A percentile compares a stretch with the other conserved stretches of the same genome.
These are phyloP conservation scores for Mesorhabditis sp. DNA, from an alignment of 2,888 invertebrate genomes.

Conservation along the genomic window DNA sequence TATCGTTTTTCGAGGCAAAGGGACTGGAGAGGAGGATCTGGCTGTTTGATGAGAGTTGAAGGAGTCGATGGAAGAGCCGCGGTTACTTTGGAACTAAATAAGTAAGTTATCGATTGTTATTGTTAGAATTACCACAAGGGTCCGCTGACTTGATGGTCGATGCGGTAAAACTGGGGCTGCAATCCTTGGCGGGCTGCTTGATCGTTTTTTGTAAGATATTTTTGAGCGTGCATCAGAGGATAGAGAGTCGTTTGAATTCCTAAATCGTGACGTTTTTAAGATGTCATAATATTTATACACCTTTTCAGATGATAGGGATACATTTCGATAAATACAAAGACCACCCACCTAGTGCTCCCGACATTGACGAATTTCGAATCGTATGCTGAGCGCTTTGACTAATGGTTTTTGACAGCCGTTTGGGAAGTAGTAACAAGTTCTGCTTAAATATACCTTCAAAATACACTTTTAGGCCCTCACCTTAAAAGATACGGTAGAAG, in stretches of 20 bases:
- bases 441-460: background rate
- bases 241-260: conserved; percentile 30
- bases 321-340: background rate
- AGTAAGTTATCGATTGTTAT: background rate
- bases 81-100: conserved; percentile 27
- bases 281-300: background rate
- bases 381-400: background rate
- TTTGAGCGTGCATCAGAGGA: conserved; percentile 33
- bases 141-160: conserved; percentile 17
- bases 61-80: conserved; percentile 29
- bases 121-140: conserved; percentile 17
- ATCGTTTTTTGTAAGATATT: conserved; percentile 32
- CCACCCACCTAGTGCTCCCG: background rate
- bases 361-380: background rate
- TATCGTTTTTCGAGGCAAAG: conserved; percentile 16
- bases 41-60: conserved; percentile 32
- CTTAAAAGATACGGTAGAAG: conserved; percentile 28
- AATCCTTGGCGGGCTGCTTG: conserved; percentile 22
- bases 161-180: conserved; percentile 20
- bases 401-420: background rate
- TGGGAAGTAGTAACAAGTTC: background rate
- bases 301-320: background rate
- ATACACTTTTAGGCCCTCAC: background rate
- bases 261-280: background rate
- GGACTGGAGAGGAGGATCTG: conserved; percentile 16